phyloP scores from a whole-genome alignment of 2,113 vertebrate species.

The Erpornis zantholeuca region DNA sequence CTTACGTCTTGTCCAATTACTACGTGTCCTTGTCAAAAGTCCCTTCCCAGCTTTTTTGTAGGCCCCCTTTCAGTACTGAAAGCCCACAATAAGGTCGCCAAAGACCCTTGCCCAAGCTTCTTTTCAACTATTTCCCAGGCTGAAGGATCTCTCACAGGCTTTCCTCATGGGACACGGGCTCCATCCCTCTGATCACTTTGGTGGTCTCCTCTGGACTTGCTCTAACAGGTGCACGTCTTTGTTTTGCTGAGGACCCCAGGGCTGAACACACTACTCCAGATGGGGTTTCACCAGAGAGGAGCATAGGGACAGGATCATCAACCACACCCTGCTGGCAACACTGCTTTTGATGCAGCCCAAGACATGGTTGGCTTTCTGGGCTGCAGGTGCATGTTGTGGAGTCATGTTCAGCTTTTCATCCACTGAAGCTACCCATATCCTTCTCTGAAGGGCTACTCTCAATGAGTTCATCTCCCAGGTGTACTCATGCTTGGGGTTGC shows the following conservation, averaged over 20 bases:
- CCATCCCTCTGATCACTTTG: neutral
- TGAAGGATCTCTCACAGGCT: neutral
- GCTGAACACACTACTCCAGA: neutral
- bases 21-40: neutral
- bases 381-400: fast-evolving
- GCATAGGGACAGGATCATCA: neutral
- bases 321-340: neutral
- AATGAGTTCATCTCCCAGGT: neutral
- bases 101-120: neutral
- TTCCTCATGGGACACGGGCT: neutral
- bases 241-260: neutral
- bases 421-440: neutral
- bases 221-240: neutral
- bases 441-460: neutral
- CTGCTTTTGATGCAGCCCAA: neutral
- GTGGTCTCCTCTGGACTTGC: neutral
- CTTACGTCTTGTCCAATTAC: neutral
- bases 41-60: neutral
- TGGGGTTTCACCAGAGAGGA: neutral
- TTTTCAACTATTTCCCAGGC: neutral
- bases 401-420: neutral
- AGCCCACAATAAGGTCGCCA: neutral
- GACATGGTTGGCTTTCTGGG: neutral
- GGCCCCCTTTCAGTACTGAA: neutral
- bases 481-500: neutral